Evolutionary conservation across 53 echinoderm and acorn worm species (phyloP), one percentile per base, ranked within the genome.

Genomic region (Temnopleurus reevesii): DNA sequence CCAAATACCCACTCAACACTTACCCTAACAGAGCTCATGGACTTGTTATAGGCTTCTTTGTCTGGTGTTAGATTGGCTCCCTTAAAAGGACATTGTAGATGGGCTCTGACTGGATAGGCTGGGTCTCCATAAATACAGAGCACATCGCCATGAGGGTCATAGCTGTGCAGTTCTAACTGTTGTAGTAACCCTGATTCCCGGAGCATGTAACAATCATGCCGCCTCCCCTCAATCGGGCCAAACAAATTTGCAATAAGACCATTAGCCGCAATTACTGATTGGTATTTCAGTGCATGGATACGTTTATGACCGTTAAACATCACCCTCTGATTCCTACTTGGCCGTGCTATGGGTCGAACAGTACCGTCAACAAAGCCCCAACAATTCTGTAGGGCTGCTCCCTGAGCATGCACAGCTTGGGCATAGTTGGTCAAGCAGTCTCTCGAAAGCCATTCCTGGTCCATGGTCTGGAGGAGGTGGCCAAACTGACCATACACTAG

Each of bases 101-200:
- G 93, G 5, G 91, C 89, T 0, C 93, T 57, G 0, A 57, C 23
- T 23, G 57, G 57, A 21, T 57, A 57, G 5, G 57, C 57, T 8
- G 57, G 57, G 55, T 94, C 92, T 5, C 94, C 94, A 36, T 94
- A 91, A 4, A 92, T 86, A 26, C 92, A 94, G 33, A 94, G 21
- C 6, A 56, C 21, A 8, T 65, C 63, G 7, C 92, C 94, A 31
- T 57, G 13, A 19, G 55, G 21, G 44, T 94, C 94, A 92, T 86
- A 53, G 19, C 90, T 77, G 27, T 34, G 9, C 18, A 25, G 66
- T 41, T 94, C 53, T 12, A 91, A 81, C 55, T 91, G 57, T 17
- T 60, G 34, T 13, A 93, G 54, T 0, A 93, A 86, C 12, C 90
- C 90, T 18, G 93, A 93, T 33, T 83, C 77, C 13, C 91, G 41